Evolutionary conservation across 1,140 invertebrate species (phyloP).

Genomic region (Ylistrum balloti): DNA sequence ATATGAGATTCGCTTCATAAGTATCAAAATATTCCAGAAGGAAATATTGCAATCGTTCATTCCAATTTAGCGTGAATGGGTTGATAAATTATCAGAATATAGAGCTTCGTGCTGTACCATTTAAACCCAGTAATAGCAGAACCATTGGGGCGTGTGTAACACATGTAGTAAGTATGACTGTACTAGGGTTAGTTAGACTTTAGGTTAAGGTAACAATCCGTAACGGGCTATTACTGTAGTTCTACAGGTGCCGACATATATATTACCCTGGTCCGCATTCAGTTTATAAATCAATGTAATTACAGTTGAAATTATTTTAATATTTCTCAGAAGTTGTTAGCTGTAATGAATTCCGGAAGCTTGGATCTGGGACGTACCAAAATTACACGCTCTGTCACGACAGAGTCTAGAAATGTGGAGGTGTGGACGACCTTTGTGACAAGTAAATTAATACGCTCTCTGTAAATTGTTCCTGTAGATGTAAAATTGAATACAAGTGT

Average conservation of each 20-base stretch:
- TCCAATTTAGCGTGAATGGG: too few species aligned
- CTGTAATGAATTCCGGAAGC: background rate
- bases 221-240: background rate
- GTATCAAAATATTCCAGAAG: too few species aligned
- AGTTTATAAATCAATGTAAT: background rate
- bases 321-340: background rate
- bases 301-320: background rate
- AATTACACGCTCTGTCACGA: slow-evolving; percentile 11
- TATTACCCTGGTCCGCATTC: background rate
- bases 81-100: background rate
- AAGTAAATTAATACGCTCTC: background rate
- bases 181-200: background rate
- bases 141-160: background rate
- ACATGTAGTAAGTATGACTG: too few species aligned
- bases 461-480: slow-evolving; percentile 26
- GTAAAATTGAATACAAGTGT: slow-evolving; percentile 1
- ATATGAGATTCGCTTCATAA: too few species aligned
- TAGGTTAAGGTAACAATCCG: background rate
- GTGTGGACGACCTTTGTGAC: background rate
- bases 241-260: background rate
- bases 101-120: background rate
- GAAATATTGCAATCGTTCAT: too few species aligned
- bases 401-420: background rate
- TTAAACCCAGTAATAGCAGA: background rate
- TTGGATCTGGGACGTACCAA: background rate